These are phyloP conservation scores for Papilio xuthus DNA, from an alignment of 1,140 invertebrate species.

Conservation along the genomic window DNA sequence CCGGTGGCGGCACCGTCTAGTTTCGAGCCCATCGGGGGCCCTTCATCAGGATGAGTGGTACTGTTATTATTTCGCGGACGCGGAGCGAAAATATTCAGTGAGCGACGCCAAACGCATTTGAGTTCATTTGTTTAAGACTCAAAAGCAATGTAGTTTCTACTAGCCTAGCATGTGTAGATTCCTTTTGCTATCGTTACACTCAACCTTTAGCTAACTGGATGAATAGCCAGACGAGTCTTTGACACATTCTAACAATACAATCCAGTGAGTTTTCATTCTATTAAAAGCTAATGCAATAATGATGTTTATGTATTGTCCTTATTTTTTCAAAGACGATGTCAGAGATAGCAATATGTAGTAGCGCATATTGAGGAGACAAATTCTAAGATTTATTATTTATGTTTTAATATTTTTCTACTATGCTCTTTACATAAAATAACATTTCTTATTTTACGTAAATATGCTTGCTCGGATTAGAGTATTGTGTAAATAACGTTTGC, in stretches of 20 bases:
- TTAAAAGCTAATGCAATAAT: neutral
- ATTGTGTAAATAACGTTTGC: slow-evolving; percentile 51
- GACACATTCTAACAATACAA: neutral
- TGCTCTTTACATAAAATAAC: slow-evolving; percentile 11
- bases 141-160: too few species aligned
- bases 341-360: neutral
- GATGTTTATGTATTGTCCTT: neutral
- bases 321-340: neutral
- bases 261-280: neutral
- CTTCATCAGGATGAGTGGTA: too few species aligned
- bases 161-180: neutral
- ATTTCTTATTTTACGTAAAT: slow-evolving; percentile 21
- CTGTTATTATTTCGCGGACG: too few species aligned
- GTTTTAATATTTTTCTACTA: too few species aligned
- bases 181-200: neutral
- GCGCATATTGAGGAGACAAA: slow-evolving; percentile 40
- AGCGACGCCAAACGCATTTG: too few species aligned
- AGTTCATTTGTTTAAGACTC: too few species aligned
- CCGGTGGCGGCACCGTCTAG: too few species aligned
- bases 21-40: too few species aligned
- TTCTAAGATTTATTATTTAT: too few species aligned
- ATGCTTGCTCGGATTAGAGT: slow-evolving; percentile 46
- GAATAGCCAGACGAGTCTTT: neutral
- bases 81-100: too few species aligned
- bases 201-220: neutral